A percentile compares a stretch with the other conserved stretches of the same genome.
Conservation (phyloP, 2,888 invertebrate species). For the Lissocephala sabroskyi region DNA sequence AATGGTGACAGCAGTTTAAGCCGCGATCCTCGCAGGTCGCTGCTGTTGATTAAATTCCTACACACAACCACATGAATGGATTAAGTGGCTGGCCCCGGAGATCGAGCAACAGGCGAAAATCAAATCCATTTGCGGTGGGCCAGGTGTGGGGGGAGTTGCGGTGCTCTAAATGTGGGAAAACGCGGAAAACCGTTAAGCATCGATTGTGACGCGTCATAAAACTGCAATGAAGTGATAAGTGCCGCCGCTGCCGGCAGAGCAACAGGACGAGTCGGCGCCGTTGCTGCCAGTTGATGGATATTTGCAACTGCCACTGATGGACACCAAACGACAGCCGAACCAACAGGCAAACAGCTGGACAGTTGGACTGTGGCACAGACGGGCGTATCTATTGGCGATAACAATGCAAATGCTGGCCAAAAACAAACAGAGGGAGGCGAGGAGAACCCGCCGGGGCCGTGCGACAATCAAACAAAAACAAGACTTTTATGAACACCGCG, state of each 20-base stretch:
- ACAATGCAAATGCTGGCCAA: slow-evolving; percentile 49
- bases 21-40: no score
- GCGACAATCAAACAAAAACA: slow-evolving; percentile 56
- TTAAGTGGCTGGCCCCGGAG: no score
- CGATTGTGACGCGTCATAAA: slow-evolving; percentile 63
- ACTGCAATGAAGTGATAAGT: slow-evolving; percentile 67
- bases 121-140: neutral
- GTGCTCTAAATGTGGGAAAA: slow-evolving; percentile 50
- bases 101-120: slow-evolving; percentile 7
- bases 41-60: no score
- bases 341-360: neutral
- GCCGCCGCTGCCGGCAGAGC: slow-evolving; percentile 32
- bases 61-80: no score
- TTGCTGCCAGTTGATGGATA: slow-evolving; percentile 45
- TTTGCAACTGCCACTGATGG: no score
- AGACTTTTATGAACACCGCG: slow-evolving; percentile 66
- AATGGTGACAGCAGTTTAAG: slow-evolving; percentile 47
- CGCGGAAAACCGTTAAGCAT: slow-evolving; percentile 61
- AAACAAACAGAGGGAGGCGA: slow-evolving; percentile 1
- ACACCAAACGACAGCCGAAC: neutral
- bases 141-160: slow-evolving; percentile 11
- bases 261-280: no score
- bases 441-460: no score
- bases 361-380: slow-evolving; percentile 30
- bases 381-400: slow-evolving; percentile 52